These are phyloP conservation scores for Drosophila ogumai DNA, from an alignment of 1,140 invertebrate species.

Conservation along the genomic window DNA sequence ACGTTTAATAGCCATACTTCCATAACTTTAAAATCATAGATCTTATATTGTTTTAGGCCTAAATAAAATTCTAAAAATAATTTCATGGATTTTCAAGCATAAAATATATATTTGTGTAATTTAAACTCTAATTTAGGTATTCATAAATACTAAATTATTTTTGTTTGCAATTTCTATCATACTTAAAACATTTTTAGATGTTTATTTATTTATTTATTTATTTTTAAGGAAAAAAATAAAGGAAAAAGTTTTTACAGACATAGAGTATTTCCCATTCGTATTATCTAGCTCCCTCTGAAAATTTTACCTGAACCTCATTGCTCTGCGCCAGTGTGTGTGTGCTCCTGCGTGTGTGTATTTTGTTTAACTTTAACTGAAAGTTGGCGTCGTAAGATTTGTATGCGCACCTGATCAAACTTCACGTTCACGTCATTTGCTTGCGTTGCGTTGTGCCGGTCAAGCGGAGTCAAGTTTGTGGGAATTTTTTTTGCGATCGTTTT, in stretches of 20 bases:
- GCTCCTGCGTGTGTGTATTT: slow-evolving; percentile 31
- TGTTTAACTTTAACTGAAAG: slow-evolving; percentile 80
- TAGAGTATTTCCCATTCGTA: slow-evolving; percentile 11
- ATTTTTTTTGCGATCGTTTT: slow-evolving; percentile 47
- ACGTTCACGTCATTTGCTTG: slow-evolving; percentile 76
- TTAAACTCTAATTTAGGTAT: too few species aligned
- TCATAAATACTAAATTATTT: background rate
- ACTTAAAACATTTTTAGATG: background rate
- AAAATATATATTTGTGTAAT: too few species aligned
- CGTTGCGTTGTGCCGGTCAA: slow-evolving; percentile 61
- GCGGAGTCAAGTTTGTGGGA: slow-evolving; percentile 72
- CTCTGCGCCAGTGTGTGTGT: slow-evolving; percentile 2
- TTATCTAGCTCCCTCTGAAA: background rate
- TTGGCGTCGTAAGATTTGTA: slow-evolving; percentile 78
- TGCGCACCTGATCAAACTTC: slow-evolving; percentile 82
- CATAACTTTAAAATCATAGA: background rate
- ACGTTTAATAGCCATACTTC: background rate
- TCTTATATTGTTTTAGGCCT: background rate
- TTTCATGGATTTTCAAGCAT: background rate
- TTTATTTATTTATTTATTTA: background rate
- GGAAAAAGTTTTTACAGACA: too few species aligned
- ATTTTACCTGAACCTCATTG: slow-evolving; percentile 19
- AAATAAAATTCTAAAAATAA: background rate
- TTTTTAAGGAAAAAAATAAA: background rate
- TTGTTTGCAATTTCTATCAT: background rate